These are phyloP conservation scores for Gallinago undulata DNA, from an alignment of 2,113 vertebrate genomes.

Conservation along the genomic window DNA sequence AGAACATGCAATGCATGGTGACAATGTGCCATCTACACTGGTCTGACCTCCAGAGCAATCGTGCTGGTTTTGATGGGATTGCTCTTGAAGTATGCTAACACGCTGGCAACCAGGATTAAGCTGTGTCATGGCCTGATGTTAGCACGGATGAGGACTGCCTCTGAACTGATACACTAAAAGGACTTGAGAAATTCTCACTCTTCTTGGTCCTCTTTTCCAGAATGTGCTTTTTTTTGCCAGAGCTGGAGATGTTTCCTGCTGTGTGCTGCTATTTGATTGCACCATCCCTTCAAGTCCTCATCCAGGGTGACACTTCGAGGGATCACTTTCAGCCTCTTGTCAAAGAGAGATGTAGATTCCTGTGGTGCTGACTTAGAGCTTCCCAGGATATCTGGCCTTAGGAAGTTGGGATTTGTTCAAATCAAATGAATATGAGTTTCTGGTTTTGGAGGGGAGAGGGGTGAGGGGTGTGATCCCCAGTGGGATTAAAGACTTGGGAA, in stretches of 20 bases:
- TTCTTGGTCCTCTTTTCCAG: not conserved
- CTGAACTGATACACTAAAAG: not conserved
- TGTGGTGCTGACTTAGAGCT: not conserved
- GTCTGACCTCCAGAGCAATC: not conserved
- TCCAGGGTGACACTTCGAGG: not conserved
- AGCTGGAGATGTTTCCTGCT: not conserved
- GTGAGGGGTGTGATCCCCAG: too few species aligned
- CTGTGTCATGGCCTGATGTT: not conserved
- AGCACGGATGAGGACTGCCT: not conserved
- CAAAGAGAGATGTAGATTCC: not conserved
- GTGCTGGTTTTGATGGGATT: not conserved
- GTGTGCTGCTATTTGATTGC: not conserved
- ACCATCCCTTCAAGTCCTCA: not conserved
- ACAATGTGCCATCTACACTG: not conserved
- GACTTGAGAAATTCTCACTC: not conserved
- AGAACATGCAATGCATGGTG: not conserved
- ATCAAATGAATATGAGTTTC: not conserved
- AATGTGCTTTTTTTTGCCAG: not conserved
- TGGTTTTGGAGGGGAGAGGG: not conserved
- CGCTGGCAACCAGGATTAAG: not conserved
- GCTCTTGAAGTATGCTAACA: not conserved
- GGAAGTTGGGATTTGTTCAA: not conserved
- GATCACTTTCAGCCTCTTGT: not conserved
- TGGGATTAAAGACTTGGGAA: not conserved
- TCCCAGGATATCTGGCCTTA: not conserved